These are phyloP conservation scores for Andrena fulva DNA, from an alignment of 2,888 invertebrate genomes.

Conservation along the genomic window DNA sequence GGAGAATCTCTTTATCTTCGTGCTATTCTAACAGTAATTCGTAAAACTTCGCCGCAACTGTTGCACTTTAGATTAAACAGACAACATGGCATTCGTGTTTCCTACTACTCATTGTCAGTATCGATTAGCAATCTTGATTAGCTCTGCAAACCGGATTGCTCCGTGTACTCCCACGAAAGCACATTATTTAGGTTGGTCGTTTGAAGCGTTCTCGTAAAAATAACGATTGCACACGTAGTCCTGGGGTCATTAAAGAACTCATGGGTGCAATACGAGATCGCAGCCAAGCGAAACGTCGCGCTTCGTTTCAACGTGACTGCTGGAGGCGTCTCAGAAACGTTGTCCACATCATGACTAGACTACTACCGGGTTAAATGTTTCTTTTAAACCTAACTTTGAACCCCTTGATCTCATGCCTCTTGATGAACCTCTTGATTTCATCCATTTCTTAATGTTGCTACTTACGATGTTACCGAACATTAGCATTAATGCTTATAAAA, in stretches of 20 bases:
- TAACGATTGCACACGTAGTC: slow-evolving; percentile 76
- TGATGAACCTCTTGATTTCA: not conserved
- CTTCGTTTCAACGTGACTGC: slow-evolving; percentile 74
- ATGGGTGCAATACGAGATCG: slow-evolving; percentile 66
- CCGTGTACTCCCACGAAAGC: slow-evolving; percentile 24
- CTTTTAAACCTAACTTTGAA: slow-evolving; percentile 34
- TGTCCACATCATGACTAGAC: slow-evolving; percentile 55
- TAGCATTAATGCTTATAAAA: no score
- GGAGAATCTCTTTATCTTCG: no score
- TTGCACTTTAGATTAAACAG: slow-evolving; percentile 23
- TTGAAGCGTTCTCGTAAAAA: slow-evolving; percentile 71
- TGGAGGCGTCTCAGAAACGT: slow-evolving; percentile 68
- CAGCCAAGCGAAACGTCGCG: slow-evolving; percentile 67
- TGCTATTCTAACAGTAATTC: not conserved
- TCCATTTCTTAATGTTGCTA: slow-evolving; percentile 16
- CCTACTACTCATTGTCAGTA: not conserved
- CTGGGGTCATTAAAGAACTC: slow-evolving; percentile 79
- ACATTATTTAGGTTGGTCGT: slow-evolving; percentile 39
- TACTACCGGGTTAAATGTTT: slow-evolving; percentile 63
- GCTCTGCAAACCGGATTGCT: slow-evolving; percentile 19
- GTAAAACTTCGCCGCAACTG: not conserved
- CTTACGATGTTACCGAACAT: not conserved
- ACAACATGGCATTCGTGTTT: slow-evolving; percentile 5
- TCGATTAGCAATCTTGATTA: slow-evolving; percentile 46
- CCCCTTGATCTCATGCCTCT: not conserved